Conservation (phyloP, 2,113 vertebrate genomes). For the Naja naja region DNA sequence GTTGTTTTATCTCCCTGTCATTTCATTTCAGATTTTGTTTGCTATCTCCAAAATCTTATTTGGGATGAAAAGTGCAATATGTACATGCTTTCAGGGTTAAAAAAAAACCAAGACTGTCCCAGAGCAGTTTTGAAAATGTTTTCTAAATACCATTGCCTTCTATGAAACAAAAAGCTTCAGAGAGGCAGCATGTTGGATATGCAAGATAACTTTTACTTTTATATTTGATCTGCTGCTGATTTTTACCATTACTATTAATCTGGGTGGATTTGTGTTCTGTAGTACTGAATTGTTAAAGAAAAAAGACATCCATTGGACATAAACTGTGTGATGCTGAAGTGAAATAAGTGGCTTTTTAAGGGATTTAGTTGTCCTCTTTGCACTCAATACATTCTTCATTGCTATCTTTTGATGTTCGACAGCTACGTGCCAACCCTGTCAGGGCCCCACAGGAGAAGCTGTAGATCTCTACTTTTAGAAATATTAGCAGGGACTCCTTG, state of each 20-base stretch:
- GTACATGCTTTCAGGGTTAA: not conserved
- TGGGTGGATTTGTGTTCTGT: not conserved
- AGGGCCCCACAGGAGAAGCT: constrained; percentile 1
- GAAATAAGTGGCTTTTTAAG: not conserved
- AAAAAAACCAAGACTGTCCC: not conserved
- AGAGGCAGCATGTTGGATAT: not conserved
- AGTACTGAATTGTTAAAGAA: not conserved
- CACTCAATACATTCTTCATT: not conserved
- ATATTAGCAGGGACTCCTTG: not conserved
- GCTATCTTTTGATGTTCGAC: not conserved
- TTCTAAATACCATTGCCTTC: not conserved
- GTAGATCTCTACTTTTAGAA: not conserved
- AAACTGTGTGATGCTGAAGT: not conserved
- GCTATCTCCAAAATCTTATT: not conserved
- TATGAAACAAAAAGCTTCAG: not conserved
- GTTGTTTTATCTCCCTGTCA: not conserved
- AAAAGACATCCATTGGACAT: not conserved
- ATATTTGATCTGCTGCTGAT: not conserved
- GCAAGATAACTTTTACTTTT: not conserved
- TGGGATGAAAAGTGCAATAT: not conserved
- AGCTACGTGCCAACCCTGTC: not conserved
- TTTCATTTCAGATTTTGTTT: not conserved
- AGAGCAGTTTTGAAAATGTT: not conserved
- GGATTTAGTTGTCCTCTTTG: not conserved
- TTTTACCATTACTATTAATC: not conserved